phyloP scores from a whole-genome alignment of 2,797 vertebrate species.

The Notolepis coatsorum region DNA sequence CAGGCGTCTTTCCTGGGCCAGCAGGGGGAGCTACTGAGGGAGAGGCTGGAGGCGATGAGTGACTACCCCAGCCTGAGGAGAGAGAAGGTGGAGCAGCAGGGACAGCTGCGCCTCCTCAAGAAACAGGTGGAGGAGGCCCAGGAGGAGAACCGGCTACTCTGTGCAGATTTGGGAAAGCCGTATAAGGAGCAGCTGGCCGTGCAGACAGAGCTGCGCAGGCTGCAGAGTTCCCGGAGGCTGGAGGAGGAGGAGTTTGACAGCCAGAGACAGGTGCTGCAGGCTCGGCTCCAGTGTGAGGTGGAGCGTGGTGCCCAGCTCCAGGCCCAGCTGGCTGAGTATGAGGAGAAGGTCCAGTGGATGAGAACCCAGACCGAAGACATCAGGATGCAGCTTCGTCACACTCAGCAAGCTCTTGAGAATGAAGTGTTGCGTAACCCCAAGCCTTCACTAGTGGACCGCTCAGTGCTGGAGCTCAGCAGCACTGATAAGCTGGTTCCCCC shows the following conservation, averaged over 20 bases:
- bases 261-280: slow-evolving; percentile 86
- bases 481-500: slow-evolving; percentile 68
- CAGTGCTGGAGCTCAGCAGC: slow-evolving; percentile 73
- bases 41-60: slow-evolving; percentile 83
- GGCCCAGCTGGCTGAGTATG: slow-evolving; percentile 82
- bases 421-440: slow-evolving; percentile 90
- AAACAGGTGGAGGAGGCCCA: slow-evolving; percentile 87
- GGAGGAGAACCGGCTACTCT: slow-evolving; percentile 85
- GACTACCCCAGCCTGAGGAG: slow-evolving; percentile 86
- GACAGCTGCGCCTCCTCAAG: slow-evolving; percentile 84
- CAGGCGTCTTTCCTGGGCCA: slow-evolving; percentile 81
- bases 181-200: slow-evolving; percentile 83
- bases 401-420: slow-evolving; percentile 93
- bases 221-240: slow-evolving; percentile 78
- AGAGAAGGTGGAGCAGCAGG: slow-evolving; percentile 85
- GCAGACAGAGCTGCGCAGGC: slow-evolving; percentile 85
- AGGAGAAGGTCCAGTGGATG: slow-evolving; percentile 84
- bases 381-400: slow-evolving; percentile 88
- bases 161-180: slow-evolving; percentile 83
- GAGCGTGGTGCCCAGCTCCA: slow-evolving; percentile 84
- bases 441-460: slow-evolving; percentile 80
- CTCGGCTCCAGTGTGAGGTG: slow-evolving; percentile 88
- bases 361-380: slow-evolving; percentile 83
- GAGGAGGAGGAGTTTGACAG: slow-evolving; percentile 85
- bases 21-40: slow-evolving; percentile 86